Evolutionary conservation across 2,797 vertebrate species (phyloP).

Genomic region (Silurus aristotelis): DNA sequence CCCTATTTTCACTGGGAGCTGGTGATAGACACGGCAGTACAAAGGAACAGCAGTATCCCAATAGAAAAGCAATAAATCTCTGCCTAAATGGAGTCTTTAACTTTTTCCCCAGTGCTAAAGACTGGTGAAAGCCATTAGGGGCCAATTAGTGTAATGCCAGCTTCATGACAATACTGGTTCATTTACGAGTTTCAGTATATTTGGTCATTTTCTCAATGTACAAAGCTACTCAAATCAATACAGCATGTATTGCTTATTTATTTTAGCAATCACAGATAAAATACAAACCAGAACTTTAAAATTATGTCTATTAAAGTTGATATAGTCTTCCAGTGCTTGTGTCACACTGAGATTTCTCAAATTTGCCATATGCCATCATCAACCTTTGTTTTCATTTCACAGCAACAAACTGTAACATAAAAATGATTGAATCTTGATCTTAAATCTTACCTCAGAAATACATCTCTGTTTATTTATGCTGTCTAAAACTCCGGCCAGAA

Average conservation of each 20-base stretch:
- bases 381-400: too few species aligned
- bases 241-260: not conserved
- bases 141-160: slow-evolving; percentile 9
- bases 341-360: not conserved
- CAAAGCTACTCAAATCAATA: not conserved
- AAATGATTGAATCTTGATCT: too few species aligned
- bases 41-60: slow-evolving; percentile 25
- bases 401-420: too few species aligned
- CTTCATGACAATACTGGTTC: not conserved
- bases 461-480: not conserved
- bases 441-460: not conserved
- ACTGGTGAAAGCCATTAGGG: not conserved
- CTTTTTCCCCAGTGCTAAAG: not conserved
- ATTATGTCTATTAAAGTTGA: too few species aligned
- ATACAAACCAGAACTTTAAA: not conserved
- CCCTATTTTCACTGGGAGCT: slow-evolving; percentile 2
- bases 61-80: slow-evolving; percentile 16
- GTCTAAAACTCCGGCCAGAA: not conserved
- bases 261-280: not conserved
- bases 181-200: not conserved
- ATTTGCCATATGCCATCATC: slow-evolving; percentile 9
- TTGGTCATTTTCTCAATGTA: not conserved
- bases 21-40: slow-evolving; percentile 14
- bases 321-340: not conserved
- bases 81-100: slow-evolving; percentile 3